These are phyloP conservation scores for Nomada lathburiana DNA, from an alignment of 2,888 invertebrate species.

Conservation along the genomic window DNA sequence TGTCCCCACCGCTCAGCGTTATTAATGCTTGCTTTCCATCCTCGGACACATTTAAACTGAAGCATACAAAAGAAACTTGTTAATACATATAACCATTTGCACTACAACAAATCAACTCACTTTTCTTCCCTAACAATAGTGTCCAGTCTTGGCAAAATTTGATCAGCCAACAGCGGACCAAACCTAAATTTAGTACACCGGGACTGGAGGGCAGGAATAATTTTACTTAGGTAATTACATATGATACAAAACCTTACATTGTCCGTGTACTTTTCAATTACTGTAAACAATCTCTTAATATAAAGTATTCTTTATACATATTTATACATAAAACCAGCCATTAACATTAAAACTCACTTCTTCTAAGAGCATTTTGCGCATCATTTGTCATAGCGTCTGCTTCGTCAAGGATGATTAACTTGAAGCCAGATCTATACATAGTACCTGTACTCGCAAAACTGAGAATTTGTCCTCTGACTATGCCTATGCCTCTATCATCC, in stretches of 20 bases:
- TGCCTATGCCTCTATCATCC: conserved; percentile 98
- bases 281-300: conserved; percentile 84
- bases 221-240: conserved; percentile 99
- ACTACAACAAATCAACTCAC: conserved; percentile 85
- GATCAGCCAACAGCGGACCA: conserved; percentile 93
- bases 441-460: conserved; percentile 98
- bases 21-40: conserved; percentile 96
- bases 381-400: conserved; percentile 99
- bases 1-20: conserved; percentile 97
- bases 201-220: conserved; percentile 99
- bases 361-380: conserved; percentile 98
- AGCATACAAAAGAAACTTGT: conserved; percentile 47
- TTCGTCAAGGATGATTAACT: conserved; percentile 98
- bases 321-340: not conserved
- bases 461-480: conserved; percentile 96
- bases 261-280: conserved; percentile 99
- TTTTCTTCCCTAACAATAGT: conserved; percentile 93
- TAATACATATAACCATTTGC: not conserved
- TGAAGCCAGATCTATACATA: conserved; percentile 96
- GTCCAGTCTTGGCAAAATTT: conserved; percentile 95
- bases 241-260: conserved; percentile 99
- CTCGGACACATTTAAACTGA: conserved; percentile 92
- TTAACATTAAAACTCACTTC: conserved; percentile 88
- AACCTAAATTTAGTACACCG: conserved; percentile 98
- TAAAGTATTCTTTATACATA: not conserved